Conservation (phyloP, 2,797 vertebrate species). For the Hylomyscus alleni region DNA sequence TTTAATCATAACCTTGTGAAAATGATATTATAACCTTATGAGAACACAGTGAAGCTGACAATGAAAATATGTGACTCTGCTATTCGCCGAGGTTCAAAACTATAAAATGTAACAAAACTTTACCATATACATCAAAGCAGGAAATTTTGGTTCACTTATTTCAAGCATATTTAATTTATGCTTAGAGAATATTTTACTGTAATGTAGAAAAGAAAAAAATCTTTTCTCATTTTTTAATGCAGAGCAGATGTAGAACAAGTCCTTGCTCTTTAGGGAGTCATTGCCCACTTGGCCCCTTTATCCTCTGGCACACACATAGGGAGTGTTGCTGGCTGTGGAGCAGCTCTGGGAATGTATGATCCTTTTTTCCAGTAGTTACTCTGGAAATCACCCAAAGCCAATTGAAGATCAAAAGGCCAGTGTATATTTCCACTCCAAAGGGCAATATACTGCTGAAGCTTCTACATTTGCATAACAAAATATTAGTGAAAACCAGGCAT, state of each 20-base stretch:
- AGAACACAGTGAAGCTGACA: not conserved
- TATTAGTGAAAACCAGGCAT: not conserved
- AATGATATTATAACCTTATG: not conserved
- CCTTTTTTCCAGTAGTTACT: constrained; percentile 50
- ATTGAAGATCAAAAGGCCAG: constrained; percentile 3
- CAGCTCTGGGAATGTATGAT: not conserved
- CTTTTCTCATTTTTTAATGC: not conserved
- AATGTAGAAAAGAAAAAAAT: not conserved
- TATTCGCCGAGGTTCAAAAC: not conserved
- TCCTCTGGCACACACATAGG: not conserved
- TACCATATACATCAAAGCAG: constrained; percentile 8
- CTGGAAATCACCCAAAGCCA: constrained; percentile 61
- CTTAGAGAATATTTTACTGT: constrained; percentile 22
- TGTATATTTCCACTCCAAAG: constrained; percentile 45
- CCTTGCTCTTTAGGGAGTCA: constrained; percentile 11
- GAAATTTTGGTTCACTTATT: not conserved
- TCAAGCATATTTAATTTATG: not conserved
- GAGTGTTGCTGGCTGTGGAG: not conserved
- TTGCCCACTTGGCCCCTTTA: constrained; percentile 19
- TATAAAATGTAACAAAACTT: not conserved
- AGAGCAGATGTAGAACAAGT: constrained; percentile 14
- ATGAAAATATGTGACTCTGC: not conserved
- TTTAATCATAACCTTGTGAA: not conserved
- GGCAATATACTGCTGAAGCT: constrained; percentile 1
- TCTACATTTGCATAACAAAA: constrained; percentile 5